These are phyloP conservation scores for Camponotus vicinus DNA, from an alignment of 1,140 invertebrate species.

Conservation along the genomic window DNA sequence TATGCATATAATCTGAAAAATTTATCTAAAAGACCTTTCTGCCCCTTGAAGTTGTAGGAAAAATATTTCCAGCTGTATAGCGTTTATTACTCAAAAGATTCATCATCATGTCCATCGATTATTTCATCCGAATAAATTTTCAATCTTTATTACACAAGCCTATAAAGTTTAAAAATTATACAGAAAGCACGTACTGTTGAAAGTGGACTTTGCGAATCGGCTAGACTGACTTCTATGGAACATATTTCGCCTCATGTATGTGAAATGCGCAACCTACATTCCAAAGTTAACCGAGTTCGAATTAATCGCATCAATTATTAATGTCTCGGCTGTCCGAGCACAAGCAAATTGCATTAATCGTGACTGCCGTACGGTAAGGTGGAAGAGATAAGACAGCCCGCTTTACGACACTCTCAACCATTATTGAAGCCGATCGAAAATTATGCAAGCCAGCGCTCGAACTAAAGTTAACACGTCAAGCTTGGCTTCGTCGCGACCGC, in stretches of 20 bases:
- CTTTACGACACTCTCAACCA: neutral
- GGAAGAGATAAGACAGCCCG: constrained; percentile 45
- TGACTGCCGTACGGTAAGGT: neutral
- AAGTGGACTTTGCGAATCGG: constrained; percentile 14
- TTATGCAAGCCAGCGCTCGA: constrained; percentile 45
- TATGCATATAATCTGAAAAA: neutral
- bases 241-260: constrained; percentile 10
- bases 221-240: neutral
- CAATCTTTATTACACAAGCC: neutral
- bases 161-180: neutral
- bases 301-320: constrained; percentile 70
- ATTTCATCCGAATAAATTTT: neutral
- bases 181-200: no score
- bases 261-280: constrained; percentile 31
- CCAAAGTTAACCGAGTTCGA: constrained; percentile 39
- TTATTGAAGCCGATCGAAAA: constrained; percentile 39
- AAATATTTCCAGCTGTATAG: neutral
- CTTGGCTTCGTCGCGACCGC: constrained; percentile 36
- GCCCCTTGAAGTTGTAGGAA: neutral
- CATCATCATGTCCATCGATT: neutral
- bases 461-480: constrained; percentile 57
- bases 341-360: constrained; percentile 59
- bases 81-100: neutral
- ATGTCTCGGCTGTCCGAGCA: constrained; percentile 43
- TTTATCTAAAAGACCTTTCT: neutral